Conservation (phyloP, 2,888 invertebrate species). For the Heliconius sara region DNA sequence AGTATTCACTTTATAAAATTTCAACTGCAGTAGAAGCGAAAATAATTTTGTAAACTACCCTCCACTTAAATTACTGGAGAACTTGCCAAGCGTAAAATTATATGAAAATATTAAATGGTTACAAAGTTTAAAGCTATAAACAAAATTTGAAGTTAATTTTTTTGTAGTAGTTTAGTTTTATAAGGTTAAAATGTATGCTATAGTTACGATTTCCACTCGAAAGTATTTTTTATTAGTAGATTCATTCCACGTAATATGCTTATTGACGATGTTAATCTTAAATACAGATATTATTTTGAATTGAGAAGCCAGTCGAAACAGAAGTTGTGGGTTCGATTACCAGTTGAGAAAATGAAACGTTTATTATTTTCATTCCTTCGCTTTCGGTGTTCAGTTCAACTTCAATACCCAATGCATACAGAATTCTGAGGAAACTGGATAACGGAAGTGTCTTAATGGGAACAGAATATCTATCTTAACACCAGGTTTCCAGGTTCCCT, state of each 20-base stretch:
- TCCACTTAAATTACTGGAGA: conserved; percentile 13
- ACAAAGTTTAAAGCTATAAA: neutral
- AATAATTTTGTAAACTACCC: conserved; percentile 16
- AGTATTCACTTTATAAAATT: neutral
- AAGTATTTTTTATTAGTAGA: neutral
- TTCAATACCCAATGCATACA: too few species aligned
- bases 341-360: neutral
- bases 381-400: too few species aligned
- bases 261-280: neutral
- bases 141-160: neutral
- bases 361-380: neutral
- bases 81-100: conserved; percentile 27
- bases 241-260: too few species aligned
- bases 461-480: neutral
- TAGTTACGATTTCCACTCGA: neutral
- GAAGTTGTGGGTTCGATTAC: neutral
- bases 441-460: too few species aligned
- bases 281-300: neutral
- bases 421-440: too few species aligned
- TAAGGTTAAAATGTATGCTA: neutral
- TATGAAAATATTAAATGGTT: conserved; percentile 15
- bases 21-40: neutral
- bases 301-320: neutral
- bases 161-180: neutral
- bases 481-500: neutral